Conservation (phyloP, 2,888 invertebrate species). For the Gymnoscelis rufifasciata region DNA sequence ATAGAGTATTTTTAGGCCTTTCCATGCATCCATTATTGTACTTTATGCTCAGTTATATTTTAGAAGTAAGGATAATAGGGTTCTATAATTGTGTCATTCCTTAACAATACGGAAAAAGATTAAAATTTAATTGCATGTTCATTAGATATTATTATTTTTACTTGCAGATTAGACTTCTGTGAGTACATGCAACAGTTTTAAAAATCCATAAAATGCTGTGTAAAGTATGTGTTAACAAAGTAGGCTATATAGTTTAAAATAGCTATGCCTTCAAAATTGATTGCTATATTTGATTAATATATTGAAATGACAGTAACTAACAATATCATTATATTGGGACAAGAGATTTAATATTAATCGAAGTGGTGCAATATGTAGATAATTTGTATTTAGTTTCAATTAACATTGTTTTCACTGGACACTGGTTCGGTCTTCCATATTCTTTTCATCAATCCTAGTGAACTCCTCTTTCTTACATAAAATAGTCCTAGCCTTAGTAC, state of each 20-base stretch:
- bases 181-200: too few species aligned
- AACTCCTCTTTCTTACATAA: conserved; percentile 2
- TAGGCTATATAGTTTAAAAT: too few species aligned
- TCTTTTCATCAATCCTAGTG: neutral
- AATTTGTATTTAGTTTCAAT: conserved; percentile 21
- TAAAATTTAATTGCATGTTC: neutral
- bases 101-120: neutral
- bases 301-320: too few species aligned
- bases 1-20: conserved; percentile 43
- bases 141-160: too few species aligned
- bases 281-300: too few species aligned
- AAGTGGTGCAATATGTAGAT: conserved; percentile 36
- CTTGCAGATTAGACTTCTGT: too few species aligned
- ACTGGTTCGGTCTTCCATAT: conserved; percentile 43
- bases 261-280: too few species aligned
- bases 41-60: conserved; percentile 75
- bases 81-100: neutral
- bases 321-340: neutral
- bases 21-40: conserved; percentile 56
- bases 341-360: neutral
- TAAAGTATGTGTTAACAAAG: too few species aligned
- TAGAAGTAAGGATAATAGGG: conserved; percentile 48
- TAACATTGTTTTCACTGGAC: conserved; percentile 25
- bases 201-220: too few species aligned
- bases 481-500: neutral